Conservation (phyloP, 2,113 vertebrate genomes). For the Varanus komodoensis region DNA sequence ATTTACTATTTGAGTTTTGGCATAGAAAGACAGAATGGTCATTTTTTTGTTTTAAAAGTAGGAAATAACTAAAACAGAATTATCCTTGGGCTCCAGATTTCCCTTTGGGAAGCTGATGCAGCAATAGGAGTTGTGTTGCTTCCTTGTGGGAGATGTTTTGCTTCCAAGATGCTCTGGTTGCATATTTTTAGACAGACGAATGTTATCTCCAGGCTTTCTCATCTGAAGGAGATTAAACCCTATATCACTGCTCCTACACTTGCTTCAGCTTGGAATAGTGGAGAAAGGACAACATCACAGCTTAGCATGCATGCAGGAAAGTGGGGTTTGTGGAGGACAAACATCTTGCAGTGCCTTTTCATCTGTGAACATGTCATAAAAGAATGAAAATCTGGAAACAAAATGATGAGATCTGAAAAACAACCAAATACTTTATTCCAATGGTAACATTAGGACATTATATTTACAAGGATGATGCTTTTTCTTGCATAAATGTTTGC, state of each 20-base stretch:
- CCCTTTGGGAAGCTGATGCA: not conserved
- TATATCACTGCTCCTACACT: not conserved
- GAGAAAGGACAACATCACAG: not conserved
- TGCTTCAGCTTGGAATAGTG: not conserved
- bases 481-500: constrained; percentile 1
- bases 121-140: not conserved
- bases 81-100: not conserved
- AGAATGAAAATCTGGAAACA: not conserved
- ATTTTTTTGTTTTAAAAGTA: not conserved
- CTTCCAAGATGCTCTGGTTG: no score
- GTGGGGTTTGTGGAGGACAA: not conserved
- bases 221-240: not conserved
- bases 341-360: not conserved
- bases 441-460: not conserved
- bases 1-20: not conserved
- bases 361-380: not conserved
- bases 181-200: not conserved
- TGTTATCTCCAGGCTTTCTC: not conserved
- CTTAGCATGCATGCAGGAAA: not conserved
- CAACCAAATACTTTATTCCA: constrained; percentile 2
- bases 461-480: not conserved
- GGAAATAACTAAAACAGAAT: not conserved
- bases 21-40: not conserved
- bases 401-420: not conserved
- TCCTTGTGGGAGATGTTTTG: not conserved